phyloP scores from a whole-genome alignment of 2,113 vertebrate species.

The Myodes glareolus region DNA sequence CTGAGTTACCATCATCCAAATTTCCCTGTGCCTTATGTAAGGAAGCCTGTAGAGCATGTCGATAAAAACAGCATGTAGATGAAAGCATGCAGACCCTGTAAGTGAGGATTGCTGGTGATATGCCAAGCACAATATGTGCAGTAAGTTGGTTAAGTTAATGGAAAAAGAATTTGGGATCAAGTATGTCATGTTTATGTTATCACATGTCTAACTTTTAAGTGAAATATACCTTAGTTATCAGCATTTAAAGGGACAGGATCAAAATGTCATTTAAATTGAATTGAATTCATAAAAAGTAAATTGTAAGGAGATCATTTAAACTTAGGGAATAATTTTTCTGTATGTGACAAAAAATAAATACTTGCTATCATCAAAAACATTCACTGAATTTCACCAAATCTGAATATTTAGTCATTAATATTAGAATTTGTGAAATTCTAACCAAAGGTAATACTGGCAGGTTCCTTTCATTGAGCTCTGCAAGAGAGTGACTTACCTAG shows the following conservation, averaged over 20 bases:
- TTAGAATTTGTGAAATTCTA: background rate
- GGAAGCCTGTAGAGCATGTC: background rate
- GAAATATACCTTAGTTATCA: background rate
- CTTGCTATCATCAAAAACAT: background rate
- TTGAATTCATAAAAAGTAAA: background rate
- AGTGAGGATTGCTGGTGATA: background rate
- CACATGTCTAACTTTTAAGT: background rate
- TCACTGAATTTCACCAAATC: background rate
- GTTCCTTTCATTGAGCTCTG: background rate
- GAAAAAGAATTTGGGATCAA: background rate
- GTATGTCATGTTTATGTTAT: background rate
- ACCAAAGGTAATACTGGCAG: background rate
- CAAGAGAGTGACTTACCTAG: background rate
- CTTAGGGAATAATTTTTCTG: background rate
- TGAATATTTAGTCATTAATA: background rate
- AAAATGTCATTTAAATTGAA: background rate
- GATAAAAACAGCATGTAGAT: background rate
- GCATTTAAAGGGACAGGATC: background rate
- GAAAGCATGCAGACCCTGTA: background rate
- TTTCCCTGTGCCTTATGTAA: background rate
- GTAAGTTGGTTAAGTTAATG: background rate
- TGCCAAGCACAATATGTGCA: background rate
- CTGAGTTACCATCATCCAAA: background rate
- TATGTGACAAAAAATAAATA: background rate
- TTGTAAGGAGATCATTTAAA: background rate